A percentile compares a stretch with the other conserved stretches of the same genome.
These are phyloP conservation scores for Galago senegalensis DNA, from an alignment of 2,797 vertebrate genomes.

Conservation along the genomic window DNA sequence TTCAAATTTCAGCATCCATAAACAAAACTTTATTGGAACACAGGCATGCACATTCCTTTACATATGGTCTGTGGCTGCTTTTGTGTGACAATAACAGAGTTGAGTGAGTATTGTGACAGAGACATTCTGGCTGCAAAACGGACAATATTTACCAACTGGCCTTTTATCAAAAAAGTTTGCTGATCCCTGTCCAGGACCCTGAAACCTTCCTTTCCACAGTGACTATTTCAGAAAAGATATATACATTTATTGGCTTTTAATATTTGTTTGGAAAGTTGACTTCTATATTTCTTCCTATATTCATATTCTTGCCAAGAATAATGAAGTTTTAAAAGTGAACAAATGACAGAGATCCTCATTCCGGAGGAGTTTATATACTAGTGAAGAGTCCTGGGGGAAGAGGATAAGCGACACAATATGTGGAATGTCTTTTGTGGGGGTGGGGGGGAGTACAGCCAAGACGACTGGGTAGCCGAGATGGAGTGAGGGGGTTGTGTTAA, in stretches of 20 bases:
- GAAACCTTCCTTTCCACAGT: neutral
- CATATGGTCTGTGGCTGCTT: neutral
- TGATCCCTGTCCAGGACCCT: neutral
- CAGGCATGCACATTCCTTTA: neutral
- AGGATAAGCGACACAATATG: neutral
- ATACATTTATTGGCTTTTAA: neutral
- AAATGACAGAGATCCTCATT: neutral
- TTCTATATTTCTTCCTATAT: neutral
- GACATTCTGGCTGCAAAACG: neutral
- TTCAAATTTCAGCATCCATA: conserved; percentile 14
- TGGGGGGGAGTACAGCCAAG: neutral
- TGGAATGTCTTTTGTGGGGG: neutral
- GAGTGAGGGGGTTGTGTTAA: neutral
- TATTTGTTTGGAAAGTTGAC: conserved; percentile 40
- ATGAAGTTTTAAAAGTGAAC: neutral
- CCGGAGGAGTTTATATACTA: neutral
- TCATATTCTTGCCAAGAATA: neutral
- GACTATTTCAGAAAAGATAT: neutral
- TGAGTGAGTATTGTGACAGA: neutral
- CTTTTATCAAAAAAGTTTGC: neutral
- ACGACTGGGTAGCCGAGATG: neutral
- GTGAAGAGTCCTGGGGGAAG: neutral
- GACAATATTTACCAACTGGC: neutral
- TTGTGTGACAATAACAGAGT: neutral
- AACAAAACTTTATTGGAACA: conserved; percentile 50